Base-by-base conservation (phyloP, 2,797 vertebrate species). In the Pseudopleuronectes americanus region DNA sequence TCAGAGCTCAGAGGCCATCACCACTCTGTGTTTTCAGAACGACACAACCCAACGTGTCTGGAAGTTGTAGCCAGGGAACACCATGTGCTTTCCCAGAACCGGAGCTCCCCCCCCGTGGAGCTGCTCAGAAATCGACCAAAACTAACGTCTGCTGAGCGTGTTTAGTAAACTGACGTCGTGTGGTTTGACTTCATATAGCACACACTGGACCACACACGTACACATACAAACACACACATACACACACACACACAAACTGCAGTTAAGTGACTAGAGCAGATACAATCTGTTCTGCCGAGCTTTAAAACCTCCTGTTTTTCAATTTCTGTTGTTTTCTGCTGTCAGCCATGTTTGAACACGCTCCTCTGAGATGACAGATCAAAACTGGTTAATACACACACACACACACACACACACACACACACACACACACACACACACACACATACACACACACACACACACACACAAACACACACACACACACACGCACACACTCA, bases 71-170 rank as follows among this genome's bases (percentile, higher is more conserved):
- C n/a, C n/a, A 28, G 6, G 1, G n/a, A 12, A 33, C 63, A n/a
- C 23, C 38, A 19, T n/a, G 69, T 70, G 58, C 22, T 55, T 22
- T 67, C 67, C 51, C 58, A 55, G 26, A 28, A 28, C 26, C 6
- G 28, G 28, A 7, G 28, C 6, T 7, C 13, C 16, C 17, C 16
- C 43, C 14, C 17, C 17, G 43, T 17, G 17, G 16, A 0, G 12
- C 38, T 14, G 8, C 38, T 41, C 38, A 12, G 57, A 59, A 66
- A 12, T 47, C 19, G 14, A 24, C 12, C 6, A 3, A 48, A 54
- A 4, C 49, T 12, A 53, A 49, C 48, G n/a, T 22, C 60, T 31
- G 73, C 13, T 41, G 41, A 60, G 47, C 45, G 1, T 6, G 1
- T 2, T 6, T 12, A 5, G 21, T 19, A 48, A 58, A 24, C 23